A percentile compares a stretch with the other conserved stretches of the same genome.
Evolutionary conservation across 2,797 vertebrate genomes (phyloP).

Genomic region (Columba guinea): DNA sequence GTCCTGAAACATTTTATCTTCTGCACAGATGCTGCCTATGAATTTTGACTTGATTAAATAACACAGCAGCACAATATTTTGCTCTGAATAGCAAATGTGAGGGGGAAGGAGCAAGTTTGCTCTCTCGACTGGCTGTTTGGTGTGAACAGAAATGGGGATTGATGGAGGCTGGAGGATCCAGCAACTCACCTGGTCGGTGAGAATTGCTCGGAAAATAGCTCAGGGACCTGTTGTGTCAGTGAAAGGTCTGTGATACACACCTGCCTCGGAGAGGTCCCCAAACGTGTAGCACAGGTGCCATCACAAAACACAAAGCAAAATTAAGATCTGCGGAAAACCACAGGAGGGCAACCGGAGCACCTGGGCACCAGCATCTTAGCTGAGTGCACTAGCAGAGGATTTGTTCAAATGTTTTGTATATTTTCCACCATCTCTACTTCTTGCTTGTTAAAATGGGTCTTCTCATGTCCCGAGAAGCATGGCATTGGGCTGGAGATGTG

Average conservation of each 20-base stretch:
- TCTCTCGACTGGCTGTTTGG: not conserved
- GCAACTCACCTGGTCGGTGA: not conserved
- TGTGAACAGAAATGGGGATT: not conserved
- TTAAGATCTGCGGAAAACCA: not conserved
- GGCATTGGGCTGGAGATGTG: not conserved
- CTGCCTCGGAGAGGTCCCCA: not conserved
- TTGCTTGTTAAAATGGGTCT: not conserved
- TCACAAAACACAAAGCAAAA: not conserved
- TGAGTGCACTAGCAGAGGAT: not conserved
- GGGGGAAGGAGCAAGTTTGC: not conserved
- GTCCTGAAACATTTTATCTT: conserved; percentile 59
- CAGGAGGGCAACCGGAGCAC: not conserved
- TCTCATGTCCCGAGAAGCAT: not conserved
- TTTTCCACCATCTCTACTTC: not conserved
- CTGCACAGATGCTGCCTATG: conserved; percentile 59
- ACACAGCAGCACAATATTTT: not conserved
- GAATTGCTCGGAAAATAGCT: not conserved
- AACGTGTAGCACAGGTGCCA: rapidly evolving
- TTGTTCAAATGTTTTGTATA: not conserved
- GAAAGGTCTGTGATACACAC: rapidly evolving
- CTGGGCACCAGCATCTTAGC: not conserved
- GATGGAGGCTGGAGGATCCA: not conserved
- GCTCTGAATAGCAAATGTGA: not conserved
- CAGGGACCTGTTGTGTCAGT: not conserved
- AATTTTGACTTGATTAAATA: conserved; percentile 59